A percentile compares a stretch with the other conserved stretches of the same genome.
Evolutionary conservation across 2,113 vertebrate species (phyloP).

Genomic region (Apistogramma diplotaenia): DNA sequence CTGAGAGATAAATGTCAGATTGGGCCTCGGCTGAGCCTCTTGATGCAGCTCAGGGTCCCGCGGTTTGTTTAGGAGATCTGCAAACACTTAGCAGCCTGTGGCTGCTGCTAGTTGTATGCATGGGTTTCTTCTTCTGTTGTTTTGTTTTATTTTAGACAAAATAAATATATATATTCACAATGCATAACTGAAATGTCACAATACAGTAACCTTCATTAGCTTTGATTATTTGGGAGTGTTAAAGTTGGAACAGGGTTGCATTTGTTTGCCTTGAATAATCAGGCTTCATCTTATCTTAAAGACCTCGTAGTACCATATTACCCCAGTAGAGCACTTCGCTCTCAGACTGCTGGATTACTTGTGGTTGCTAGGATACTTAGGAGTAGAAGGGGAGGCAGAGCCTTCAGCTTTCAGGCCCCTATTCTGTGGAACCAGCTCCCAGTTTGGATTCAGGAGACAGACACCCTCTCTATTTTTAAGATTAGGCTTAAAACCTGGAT

Average conservation of each 20-base stretch:
- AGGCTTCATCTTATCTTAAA: no score
- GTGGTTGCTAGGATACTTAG: no score
- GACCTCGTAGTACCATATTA: no score
- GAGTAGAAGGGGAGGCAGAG: no score
- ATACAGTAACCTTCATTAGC: neutral
- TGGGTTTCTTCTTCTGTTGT: neutral
- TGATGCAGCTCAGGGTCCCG: conserved; percentile 68
- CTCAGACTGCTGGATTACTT: no score
- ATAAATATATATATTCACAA: rapidly evolving
- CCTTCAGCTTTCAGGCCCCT: no score
- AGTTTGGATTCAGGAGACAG: no score
- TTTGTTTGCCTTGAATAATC: no score
- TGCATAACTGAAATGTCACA: neutral
- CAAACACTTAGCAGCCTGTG: conserved; percentile 56
- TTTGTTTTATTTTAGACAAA: conserved; percentile 19
- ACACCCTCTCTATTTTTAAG: no score
- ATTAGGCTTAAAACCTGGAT: no score
- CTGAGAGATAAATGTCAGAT: conserved; percentile 83
- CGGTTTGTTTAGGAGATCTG: conserved; percentile 69
- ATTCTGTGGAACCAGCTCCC: no score
- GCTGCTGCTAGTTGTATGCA: conserved; percentile 16
- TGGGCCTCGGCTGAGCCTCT: conserved; percentile 69
- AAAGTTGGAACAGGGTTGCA: neutral
- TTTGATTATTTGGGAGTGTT: neutral
- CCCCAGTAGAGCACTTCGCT: no score